Percentiles rank a stretch among this genome's conserved stretches.
phyloP scores from a whole-genome alignment of 2,888 invertebrate genomes.

The Desoria tigrina region DNA sequence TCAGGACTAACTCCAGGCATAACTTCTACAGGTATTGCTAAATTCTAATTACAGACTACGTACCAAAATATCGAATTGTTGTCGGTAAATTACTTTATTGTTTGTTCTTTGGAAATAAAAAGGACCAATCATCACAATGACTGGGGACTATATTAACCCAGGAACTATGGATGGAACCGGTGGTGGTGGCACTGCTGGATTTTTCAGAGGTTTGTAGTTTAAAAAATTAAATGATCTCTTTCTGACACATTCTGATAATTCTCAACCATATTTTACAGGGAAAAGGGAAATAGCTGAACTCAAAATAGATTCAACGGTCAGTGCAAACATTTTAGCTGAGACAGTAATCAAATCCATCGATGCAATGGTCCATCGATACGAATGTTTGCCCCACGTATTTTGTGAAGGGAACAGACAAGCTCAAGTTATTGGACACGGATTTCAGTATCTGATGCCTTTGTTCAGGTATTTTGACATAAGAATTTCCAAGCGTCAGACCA shows the following conservation, averaged over 20 bases:
- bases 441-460: conserved; percentile 41
- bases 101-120: not conserved
- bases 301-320: conserved; percentile 33
- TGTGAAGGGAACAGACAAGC: conserved; percentile 50
- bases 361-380: conserved; percentile 43
- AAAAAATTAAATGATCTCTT: not conserved
- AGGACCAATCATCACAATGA: conserved; percentile 27
- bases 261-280: not conserved
- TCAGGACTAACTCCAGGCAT: conserved; percentile 4
- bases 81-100: not conserved
- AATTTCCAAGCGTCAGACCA: too few relatives aligned
- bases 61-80: too few relatives aligned
- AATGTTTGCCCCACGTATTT: conserved; percentile 44
- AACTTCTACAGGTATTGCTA: conserved; percentile 23
- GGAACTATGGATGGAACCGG: not conserved
- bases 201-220: not conserved
- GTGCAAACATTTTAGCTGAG: conserved; percentile 32
- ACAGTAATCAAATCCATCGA: conserved; percentile 48
- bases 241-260: not conserved
- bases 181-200: not conserved
- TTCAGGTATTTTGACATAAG: not conserved
- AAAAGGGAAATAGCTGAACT: conserved; percentile 26
- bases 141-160: not conserved
- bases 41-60: too few relatives aligned
- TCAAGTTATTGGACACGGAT: conserved; percentile 37